Conservation (phyloP, 2,797 vertebrate genomes). For the Alfaro cultratus region DNA sequence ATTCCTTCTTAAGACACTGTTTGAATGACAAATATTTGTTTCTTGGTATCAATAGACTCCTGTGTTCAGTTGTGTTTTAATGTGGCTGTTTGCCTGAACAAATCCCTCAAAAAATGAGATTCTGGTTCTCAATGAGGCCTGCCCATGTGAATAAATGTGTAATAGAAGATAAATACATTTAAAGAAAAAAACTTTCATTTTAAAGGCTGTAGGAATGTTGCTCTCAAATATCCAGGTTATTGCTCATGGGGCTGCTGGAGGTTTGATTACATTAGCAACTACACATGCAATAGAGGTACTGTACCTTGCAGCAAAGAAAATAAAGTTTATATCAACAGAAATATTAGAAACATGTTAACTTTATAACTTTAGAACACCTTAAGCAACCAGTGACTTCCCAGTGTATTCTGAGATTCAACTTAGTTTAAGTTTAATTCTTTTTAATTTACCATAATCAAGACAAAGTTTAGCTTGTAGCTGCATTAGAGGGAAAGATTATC, state of each 20-base stretch:
- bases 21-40: neutral
- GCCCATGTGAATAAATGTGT: neutral
- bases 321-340: neutral
- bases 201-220: neutral
- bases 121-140: neutral
- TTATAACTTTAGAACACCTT: neutral
- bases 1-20: neutral
- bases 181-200: neutral
- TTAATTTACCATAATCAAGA: no score
- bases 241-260: neutral
- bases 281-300: neutral
- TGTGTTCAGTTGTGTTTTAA: neutral
- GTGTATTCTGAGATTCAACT: no score
- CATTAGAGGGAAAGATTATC: no score
- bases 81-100: neutral
- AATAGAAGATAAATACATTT: neutral
- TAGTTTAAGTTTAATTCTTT: no score
- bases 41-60: neutral
- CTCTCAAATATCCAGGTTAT: neutral
- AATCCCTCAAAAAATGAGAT: neutral
- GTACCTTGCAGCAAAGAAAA: neutral
- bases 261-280: neutral
- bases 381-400: no score
- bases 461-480: no score
- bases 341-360: neutral